Evolutionary conservation across 2,113 vertebrate species (phyloP).

Genomic region (Hyperoodon ampullatus): DNA sequence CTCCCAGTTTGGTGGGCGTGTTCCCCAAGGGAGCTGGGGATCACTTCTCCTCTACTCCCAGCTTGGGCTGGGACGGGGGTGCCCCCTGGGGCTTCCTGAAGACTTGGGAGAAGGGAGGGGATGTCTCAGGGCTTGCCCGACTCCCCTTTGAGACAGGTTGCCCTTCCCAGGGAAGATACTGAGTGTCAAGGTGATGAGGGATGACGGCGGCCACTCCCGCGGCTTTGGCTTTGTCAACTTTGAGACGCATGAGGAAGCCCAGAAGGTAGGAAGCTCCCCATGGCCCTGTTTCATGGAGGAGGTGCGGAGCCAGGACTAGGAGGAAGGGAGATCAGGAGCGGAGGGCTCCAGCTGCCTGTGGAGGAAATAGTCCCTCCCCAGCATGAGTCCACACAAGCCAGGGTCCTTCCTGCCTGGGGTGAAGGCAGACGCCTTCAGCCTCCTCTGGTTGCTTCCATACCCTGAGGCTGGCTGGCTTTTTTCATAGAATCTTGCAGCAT

Average conservation of each 20-base stretch:
- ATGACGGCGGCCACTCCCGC: constrained; percentile 89
- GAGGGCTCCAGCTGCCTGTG: neutral
- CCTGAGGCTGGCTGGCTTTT: neutral
- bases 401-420: too few species aligned
- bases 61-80: neutral
- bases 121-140: neutral
- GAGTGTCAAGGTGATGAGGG: constrained; percentile 97
- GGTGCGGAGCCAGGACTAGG: neutral
- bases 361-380: neutral
- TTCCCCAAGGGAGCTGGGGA: neutral
- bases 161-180: constrained; percentile 90
- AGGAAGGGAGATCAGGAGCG: neutral
- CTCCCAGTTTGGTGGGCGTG: constrained; percentile 90
- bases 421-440: neutral
- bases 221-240: constrained; percentile 98
- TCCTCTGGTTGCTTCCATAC: neutral
- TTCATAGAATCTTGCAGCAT: neutral
- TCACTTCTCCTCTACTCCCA: neutral
- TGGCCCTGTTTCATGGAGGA: neutral
- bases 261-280: constrained; percentile 87
- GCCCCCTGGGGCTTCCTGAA: neutral
- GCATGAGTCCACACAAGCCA: neutral
- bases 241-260: constrained; percentile 94
- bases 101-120: neutral
- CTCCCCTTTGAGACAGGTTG: neutral